Evolutionary conservation across 2,113 vertebrate genomes (phyloP).

Genomic region (Cygnus atratus): DNA sequence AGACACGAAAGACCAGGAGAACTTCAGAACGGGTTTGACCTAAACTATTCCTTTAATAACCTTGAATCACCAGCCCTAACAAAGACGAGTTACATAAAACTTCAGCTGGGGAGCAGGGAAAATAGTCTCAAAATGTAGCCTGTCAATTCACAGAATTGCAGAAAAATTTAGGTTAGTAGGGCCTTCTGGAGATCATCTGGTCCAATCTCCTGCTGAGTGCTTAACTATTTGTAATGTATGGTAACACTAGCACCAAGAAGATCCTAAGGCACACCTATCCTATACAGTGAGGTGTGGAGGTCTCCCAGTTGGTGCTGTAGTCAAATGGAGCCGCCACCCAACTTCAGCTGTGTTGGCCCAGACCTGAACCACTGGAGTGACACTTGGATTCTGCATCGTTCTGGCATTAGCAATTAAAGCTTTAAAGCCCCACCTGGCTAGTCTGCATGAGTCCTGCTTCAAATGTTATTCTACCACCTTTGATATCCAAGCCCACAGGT

Average conservation of each 20-base stretch:
- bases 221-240: background rate
- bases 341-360: background rate
- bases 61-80: background rate
- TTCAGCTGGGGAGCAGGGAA: background rate
- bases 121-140: background rate
- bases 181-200: background rate
- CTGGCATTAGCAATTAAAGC: background rate
- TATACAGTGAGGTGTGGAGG: background rate
- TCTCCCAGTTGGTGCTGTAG: background rate
- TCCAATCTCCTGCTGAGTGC: background rate
- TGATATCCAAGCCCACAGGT: background rate
- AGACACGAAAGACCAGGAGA: background rate
- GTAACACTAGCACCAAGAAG: background rate
- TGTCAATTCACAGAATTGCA: background rate
- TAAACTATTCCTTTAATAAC: background rate
- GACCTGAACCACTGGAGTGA: rapidly evolving
- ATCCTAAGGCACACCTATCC: background rate
- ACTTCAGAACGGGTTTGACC: background rate
- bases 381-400: background rate
- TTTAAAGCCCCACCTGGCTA: background rate
- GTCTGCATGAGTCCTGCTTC: background rate
- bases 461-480: background rate
- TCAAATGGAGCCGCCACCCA: background rate
- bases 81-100: background rate
- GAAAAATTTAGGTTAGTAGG: background rate